These are phyloP conservation scores for Plusia festucae DNA, from an alignment of 2,888 invertebrate genomes.

Conservation along the genomic window DNA sequence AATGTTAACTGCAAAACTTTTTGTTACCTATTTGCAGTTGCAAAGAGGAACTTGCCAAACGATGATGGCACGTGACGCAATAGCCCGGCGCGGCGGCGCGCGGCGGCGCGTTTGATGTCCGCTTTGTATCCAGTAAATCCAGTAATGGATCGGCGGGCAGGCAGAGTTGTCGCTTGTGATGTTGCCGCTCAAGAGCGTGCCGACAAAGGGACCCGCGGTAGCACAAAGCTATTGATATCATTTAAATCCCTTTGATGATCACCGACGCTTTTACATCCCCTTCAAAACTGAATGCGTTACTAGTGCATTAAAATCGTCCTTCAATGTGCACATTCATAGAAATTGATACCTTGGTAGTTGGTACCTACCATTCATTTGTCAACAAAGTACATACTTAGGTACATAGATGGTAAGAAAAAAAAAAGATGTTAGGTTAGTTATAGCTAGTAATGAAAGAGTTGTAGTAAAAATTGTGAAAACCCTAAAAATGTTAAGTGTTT, in stretches of 20 bases:
- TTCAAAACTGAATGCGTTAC: conserved; percentile 50
- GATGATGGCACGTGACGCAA: conserved; percentile 80
- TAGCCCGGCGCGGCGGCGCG: too few relatives aligned
- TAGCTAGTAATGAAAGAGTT: too few relatives aligned
- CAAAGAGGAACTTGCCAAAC: conserved; percentile 60
- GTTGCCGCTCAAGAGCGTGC: conserved; percentile 74
- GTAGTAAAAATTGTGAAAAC: too few relatives aligned
- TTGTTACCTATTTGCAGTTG: conserved; percentile 29
- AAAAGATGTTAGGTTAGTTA: too few relatives aligned
- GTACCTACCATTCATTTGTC: too few relatives aligned
- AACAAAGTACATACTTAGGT: background rate
- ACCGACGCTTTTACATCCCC: conserved; percentile 76
- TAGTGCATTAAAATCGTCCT: conserved; percentile 32
- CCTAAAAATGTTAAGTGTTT: too few relatives aligned
- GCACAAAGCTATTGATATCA: conserved; percentile 86
- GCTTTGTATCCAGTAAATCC: conserved; percentile 70
- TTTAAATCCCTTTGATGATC: conserved; percentile 83
- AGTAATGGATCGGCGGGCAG: conserved; percentile 79
- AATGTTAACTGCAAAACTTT: conserved; percentile 26
- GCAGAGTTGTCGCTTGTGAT: conserved; percentile 75
- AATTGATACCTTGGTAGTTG: too few relatives aligned
- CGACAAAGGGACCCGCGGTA: conserved; percentile 84
- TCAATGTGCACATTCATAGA: background rate
- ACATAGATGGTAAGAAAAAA: too few relatives aligned
- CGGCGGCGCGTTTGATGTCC: conserved; percentile 82